Base-by-base conservation (phyloP, 2,113 vertebrate species). In the Burhinus oedicnemus region DNA sequence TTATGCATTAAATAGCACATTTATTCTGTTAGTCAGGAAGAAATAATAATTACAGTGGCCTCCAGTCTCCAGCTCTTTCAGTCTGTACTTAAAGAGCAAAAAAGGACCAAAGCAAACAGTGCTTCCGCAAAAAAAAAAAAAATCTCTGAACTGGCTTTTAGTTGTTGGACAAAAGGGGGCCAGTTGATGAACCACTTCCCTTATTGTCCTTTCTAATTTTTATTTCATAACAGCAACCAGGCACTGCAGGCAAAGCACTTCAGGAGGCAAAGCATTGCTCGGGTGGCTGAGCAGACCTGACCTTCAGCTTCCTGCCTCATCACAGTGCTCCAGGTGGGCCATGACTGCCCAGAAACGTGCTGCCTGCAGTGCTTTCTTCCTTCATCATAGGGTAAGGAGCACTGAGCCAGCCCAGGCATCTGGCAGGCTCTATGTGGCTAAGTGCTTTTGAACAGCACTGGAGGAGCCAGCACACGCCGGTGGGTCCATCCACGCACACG, bases 401-500 rank as follows among this genome's bases (percentile, higher is more conserved):
- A 0, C 10, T 2, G 13, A 68, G 54, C 74, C 84, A 62, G 85
- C 12, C 57, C 0, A 0, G 47, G 44, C 11, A 21, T 8, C 75
- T 7, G 42, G 51, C 0, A 0, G 58, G 61, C 27, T 22, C 64
- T 10, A 1, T 0, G 0, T 20, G 62, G 11, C 68, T 42, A n/a
- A 68, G 44, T 12, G 38, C 44, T 18, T 2, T 6, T 4, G 1
- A 25, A 49, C 0, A 0, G 47, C 2, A 1, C 64, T 16, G 52
- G 34, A 92, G 78, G 34, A 74, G 55, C 54, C 61, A 11, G 32
- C 15, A 5, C 68, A 23, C 5, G 0, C 17, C 2, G 0, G 1
- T 7, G 34, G 42, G 49, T 27, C 61, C 1, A 0, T 27, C 57
- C 54, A 26, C 0, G 0, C 1, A 1, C 42, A 8, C 0, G 0